Percentiles rank a stretch among this genome's conserved stretches.
Conservation (phyloP, 2,888 invertebrate species). For the Bimastos eiseni region DNA sequence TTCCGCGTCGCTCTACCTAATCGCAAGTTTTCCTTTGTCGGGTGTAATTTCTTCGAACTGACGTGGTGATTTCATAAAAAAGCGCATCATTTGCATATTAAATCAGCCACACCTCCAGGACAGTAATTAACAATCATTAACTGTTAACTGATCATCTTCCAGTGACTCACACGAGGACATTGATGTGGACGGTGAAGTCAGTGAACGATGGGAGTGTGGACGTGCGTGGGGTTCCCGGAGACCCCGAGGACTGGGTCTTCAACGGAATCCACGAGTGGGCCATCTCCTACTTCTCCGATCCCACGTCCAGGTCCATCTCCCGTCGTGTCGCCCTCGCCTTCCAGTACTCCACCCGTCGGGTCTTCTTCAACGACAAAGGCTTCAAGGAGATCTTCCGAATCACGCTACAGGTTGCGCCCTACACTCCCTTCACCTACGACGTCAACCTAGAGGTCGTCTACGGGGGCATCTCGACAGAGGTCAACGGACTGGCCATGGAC, state of each 20-base stretch:
- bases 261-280: not conserved
- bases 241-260: constrained; percentile 36
- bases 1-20: too few relatives aligned
- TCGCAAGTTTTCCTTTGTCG: too few relatives aligned
- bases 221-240: constrained; percentile 33
- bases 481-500: constrained; percentile 56
- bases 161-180: constrained; percentile 28
- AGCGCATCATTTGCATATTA: too few relatives aligned
- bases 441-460: constrained; percentile 28
- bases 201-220: constrained; percentile 26
- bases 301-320: not conserved
- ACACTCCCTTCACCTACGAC: not conserved
- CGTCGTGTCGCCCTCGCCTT: constrained; percentile 36
- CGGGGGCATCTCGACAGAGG: constrained; percentile 39
- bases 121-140: not conserved
- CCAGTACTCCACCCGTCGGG: constrained; percentile 32
- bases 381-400: constrained; percentile 38
- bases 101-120: too few relatives aligned
- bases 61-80: too few relatives aligned
- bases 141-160: not conserved
- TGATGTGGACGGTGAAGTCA: constrained; percentile 31
- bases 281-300: constrained; percentile 25
- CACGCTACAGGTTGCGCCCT: not conserved
- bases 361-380: constrained; percentile 40
- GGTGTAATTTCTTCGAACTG: too few relatives aligned